These are phyloP conservation scores for Coenonympha arcania DNA, from an alignment of 2,888 invertebrate genomes.

Conservation along the genomic window DNA sequence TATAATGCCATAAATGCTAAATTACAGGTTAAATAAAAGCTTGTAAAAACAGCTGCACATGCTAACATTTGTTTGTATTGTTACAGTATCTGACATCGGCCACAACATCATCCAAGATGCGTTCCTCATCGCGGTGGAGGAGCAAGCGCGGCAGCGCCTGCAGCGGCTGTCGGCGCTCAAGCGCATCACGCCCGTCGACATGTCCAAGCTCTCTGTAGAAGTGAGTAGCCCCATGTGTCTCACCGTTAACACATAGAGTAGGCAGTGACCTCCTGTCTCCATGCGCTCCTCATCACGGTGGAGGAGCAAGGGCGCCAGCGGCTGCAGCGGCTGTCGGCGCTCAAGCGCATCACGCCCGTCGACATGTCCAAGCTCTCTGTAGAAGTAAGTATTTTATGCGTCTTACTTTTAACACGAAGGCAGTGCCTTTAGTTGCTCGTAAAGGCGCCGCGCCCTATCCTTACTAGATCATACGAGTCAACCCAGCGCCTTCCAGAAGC, in stretches of 20 bases:
- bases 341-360: constrained; percentile 93
- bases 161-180: constrained; percentile 94
- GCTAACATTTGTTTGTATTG: too few species aligned
- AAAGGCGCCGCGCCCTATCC: too few species aligned
- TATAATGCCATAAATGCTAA: too few species aligned
- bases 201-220: constrained; percentile 91
- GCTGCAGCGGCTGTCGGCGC: constrained; percentile 91
- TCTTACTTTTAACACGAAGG: too few species aligned
- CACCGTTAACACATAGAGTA: constrained; percentile 40
- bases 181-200: constrained; percentile 93
- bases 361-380: constrained; percentile 93
- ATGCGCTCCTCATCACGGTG: constrained; percentile 43
- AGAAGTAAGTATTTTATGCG: constrained; percentile 84
- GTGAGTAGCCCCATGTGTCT: too few species aligned
- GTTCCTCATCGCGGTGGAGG: constrained; percentile 98
- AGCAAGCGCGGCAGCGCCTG: constrained; percentile 92
- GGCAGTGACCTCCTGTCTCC: too few species aligned
- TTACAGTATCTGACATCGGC: constrained; percentile 88
- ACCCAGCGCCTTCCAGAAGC: too few species aligned
- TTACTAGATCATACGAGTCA: too few species aligned
- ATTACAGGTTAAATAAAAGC: too few species aligned
- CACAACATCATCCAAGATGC: constrained; percentile 94
- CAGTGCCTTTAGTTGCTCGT: too few species aligned
- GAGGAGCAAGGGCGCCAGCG: constrained; percentile 95
- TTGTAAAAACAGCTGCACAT: too few species aligned